Conservation (phyloP, 2,113 vertebrate species). For the Nanorana parkeri region DNA sequence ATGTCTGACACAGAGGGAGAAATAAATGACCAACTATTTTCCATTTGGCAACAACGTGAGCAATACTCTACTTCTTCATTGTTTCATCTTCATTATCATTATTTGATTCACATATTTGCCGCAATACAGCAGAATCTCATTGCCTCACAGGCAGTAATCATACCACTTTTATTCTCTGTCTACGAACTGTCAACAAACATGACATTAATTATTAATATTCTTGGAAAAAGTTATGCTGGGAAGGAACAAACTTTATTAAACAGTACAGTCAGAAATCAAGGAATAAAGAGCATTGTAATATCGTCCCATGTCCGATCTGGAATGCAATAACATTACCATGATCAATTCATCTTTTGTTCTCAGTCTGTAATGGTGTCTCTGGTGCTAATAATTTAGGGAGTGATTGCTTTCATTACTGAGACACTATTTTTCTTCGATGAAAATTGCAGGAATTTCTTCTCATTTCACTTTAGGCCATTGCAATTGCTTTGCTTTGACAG, state of each 20-base stretch:
- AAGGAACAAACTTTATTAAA: conserved; percentile 19
- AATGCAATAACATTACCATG: conserved; percentile 39
- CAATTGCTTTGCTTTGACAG: conserved; percentile 26
- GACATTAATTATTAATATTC: conserved; percentile 32
- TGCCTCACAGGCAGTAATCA: conserved; percentile 12
- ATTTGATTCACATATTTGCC: background rate
- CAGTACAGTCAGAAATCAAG: conserved; percentile 25
- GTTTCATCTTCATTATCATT: conserved; percentile 1
- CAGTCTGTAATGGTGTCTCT: conserved; percentile 8
- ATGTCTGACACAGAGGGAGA: background rate
- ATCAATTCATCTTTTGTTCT: conserved; percentile 40
- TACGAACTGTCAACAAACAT: conserved; percentile 25
- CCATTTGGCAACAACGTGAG: background rate
- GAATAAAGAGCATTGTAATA: conserved; percentile 3
- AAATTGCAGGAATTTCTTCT: conserved; percentile 26
- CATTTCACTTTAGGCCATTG: conserved; percentile 37
- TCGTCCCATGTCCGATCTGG: conserved; percentile 4
- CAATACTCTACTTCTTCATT: background rate
- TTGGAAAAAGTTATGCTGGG: conserved; percentile 25
- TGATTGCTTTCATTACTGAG: conserved; percentile 19
- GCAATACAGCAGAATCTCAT: conserved; percentile 1
- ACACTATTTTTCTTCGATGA: conserved; percentile 41
- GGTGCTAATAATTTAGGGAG: background rate
- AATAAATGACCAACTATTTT: background rate
- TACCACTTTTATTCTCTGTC: background rate